phyloP scores from a whole-genome alignment of 1,140 invertebrate species.

The Lethrus apterus region DNA sequence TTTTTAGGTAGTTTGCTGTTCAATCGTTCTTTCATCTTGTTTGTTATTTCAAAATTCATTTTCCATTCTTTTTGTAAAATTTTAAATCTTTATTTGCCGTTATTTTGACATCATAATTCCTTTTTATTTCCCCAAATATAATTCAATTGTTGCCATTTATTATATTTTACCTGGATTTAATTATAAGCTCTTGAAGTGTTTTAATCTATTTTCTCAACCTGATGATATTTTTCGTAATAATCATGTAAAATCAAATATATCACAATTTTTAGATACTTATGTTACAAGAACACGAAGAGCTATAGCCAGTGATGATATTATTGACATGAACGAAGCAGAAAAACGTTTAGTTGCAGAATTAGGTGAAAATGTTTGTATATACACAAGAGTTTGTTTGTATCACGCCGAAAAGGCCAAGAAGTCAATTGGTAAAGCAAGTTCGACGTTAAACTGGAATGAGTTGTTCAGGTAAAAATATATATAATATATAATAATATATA shows the following conservation, averaged over 20 bases:
- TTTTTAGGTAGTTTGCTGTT: no score
- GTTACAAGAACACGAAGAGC: constrained; percentile 45
- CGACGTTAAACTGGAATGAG: constrained; percentile 52
- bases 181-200: background rate
- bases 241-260: no score
- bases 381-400: constrained; percentile 58
- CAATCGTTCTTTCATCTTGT: no score
- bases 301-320: constrained; percentile 40
- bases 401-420: constrained; percentile 50
- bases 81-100: no score
- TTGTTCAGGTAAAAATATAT: constrained; percentile 53
- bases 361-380: constrained; percentile 61
- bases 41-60: no score
- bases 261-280: constrained; percentile 57
- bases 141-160: no score
- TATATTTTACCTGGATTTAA: no score
- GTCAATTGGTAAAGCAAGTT: constrained; percentile 37
- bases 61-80: no score
- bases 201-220: background rate
- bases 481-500: background rate
- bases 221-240: background rate
- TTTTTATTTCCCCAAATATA: no score
- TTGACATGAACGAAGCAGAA: constrained; percentile 59
- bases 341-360: constrained; percentile 61
- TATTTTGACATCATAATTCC: no score